Percentiles rank a stretch among this genome's conserved stretches.
These are phyloP conservation scores for Petrosia ficiformis DNA, from an alignment of 37 sponge, comb jelly and placozoan genomes.

Conservation along the genomic window DNA sequence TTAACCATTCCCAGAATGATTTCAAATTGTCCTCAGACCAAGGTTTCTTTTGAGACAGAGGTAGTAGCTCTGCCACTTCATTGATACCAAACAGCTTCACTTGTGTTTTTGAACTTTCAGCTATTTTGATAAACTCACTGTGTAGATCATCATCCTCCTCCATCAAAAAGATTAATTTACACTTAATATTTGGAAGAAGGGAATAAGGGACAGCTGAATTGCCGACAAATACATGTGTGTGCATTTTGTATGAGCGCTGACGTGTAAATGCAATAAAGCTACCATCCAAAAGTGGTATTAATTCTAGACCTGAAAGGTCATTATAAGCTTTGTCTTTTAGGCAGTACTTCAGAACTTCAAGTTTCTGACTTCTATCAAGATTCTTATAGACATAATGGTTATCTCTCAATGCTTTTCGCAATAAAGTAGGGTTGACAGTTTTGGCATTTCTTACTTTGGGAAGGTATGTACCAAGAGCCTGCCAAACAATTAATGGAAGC, in stretches of 20 bases:
- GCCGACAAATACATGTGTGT: constrained; percentile 21
- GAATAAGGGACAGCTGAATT: constrained; percentile 6
- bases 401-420: not conserved
- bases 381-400: constrained; percentile 11
- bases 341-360: constrained; percentile 44
- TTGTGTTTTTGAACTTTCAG: constrained; percentile 10
- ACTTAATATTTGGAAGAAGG: constrained; percentile 30
- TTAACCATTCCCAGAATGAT: too few relatives aligned
- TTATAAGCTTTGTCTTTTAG: constrained; percentile 26
- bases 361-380: constrained; percentile 10
- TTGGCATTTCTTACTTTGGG: not conserved
- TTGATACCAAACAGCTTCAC: constrained; percentile 13
- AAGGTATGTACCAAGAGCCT: not conserved
- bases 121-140: constrained; percentile 4
- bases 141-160: not conserved
- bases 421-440: constrained; percentile 17
- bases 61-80: not conserved
- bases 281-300: constrained; percentile 45
- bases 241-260: not conserved
- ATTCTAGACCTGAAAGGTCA: constrained; percentile 21
- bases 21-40: constrained; percentile 10
- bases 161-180: constrained; percentile 13
- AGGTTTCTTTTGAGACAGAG: not conserved
- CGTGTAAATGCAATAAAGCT: constrained; percentile 25
- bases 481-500: constrained; percentile 6